Evolutionary conservation across 2,113 vertebrate species (phyloP).

Genomic region (Diglossa brunneiventris): DNA sequence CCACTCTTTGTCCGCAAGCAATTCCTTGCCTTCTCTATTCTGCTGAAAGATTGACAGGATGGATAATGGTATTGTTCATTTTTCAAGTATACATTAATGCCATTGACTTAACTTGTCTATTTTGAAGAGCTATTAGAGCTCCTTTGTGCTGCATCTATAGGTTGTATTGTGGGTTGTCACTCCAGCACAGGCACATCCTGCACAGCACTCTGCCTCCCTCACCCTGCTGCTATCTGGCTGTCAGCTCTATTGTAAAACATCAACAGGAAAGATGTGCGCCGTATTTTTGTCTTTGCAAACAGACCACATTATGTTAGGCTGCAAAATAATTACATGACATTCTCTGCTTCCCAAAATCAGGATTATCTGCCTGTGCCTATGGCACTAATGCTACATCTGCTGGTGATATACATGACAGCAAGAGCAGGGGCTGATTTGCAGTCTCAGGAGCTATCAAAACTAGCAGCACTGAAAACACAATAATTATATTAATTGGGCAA

Average conservation of each 20-base stretch:
- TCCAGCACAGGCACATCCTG: neutral
- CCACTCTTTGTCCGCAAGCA: neutral
- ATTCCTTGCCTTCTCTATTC: neutral
- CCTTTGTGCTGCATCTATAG: neutral
- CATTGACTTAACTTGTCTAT: neutral
- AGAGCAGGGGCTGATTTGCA: constrained; percentile 18
- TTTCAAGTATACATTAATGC: neutral
- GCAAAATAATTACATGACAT: constrained; percentile 48
- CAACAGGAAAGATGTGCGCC: neutral
- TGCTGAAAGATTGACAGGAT: neutral
- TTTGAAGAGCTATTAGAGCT: neutral
- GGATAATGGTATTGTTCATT: neutral
- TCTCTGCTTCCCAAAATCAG: constrained; percentile 43
- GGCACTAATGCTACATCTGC: constrained; percentile 44
- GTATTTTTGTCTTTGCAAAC: constrained; percentile 8
- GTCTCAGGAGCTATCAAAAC: constrained; percentile 10
- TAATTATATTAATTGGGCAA: constrained; percentile 26
- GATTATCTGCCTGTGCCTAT: constrained; percentile 37
- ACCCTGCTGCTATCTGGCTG: neutral
- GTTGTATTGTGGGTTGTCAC: neutral
- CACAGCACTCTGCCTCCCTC: neutral
- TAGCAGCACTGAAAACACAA: neutral
- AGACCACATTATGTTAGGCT: neutral
- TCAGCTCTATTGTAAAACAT: constrained; percentile 33
- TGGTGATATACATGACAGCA: constrained; percentile 30